These are phyloP conservation scores for Euura saliciscinereae DNA, from an alignment of 1,140 invertebrate genomes.

Conservation along the genomic window DNA sequence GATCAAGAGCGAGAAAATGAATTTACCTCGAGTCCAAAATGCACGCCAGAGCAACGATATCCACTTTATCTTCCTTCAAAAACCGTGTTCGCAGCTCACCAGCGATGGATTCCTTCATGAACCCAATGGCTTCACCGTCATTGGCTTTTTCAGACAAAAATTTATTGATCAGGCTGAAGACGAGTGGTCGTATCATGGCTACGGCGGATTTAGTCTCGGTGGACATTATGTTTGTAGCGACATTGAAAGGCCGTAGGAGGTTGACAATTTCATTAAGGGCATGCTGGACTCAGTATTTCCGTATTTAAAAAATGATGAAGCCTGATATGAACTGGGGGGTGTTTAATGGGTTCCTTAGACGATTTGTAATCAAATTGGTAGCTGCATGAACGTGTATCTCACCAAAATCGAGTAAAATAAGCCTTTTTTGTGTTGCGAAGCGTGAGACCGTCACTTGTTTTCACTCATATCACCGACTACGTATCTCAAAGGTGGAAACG, in stretches of 20 bases:
- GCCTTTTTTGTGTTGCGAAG: no score
- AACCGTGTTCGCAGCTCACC: slow-evolving; percentile 7
- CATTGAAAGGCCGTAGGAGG: slow-evolving; percentile 18
- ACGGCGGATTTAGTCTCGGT: slow-evolving; percentile 17
- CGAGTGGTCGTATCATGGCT: slow-evolving; percentile 19
- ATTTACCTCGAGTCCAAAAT: slow-evolving; percentile 12
- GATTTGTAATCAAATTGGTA: no score
- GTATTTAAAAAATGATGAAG: no score
- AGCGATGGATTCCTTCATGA: slow-evolving; percentile 10
- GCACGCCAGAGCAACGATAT: background rate
- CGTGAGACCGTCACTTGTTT: no score
- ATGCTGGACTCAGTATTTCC: no score
- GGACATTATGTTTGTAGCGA: slow-evolving; percentile 16
- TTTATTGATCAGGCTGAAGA: slow-evolving; percentile 10
- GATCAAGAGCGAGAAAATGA: background rate
- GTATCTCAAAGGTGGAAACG: no score
- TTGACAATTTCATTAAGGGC: no score
- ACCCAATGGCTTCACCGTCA: background rate
- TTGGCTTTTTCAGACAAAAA: background rate
- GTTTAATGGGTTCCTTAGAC: no score
- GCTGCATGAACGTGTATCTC: no score
- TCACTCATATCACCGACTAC: no score
- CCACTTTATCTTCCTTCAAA: background rate
- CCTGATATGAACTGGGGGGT: no score
- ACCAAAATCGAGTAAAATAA: no score